Base-by-base conservation (phyloP, 53 echinoderm and acorn worm genomes). In the Patiria pectinifera region DNA sequence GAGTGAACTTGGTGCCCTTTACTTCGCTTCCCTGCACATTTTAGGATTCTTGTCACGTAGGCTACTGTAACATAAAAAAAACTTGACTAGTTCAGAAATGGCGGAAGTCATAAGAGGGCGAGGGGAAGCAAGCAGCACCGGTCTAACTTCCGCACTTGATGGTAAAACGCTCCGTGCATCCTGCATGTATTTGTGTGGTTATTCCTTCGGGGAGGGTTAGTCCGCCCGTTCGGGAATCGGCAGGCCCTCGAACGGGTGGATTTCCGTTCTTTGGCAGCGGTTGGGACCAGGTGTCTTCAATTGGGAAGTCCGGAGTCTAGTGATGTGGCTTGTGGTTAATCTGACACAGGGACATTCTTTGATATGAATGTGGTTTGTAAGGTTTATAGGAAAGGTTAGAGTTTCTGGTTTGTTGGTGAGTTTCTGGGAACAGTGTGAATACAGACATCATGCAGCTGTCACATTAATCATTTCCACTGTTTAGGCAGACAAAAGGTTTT, bases 71-170 rank as follows among this genome's bases (percentile, higher is more conserved):
- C 70, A 70, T 5, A 21, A 21, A 70, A 21, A 70, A 70, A 18
- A 18, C 11, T 70, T 19, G 35, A 70, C 24, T 74, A 9, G 74
- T 4, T 2, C 22, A 10, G 24, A 18, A 74, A 74, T 74, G 22
- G 74, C 79, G 79, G 79, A 78, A 78, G 11, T 24, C 61, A 66
- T 66, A 19, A 46, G 69, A 69, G 26, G n/a, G 24, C 22, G 53
- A 25, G 47, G 76, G 88, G 77, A 88, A n/a, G 76, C 12, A 24
- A 24, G 2, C 59, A 87, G 70, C 61, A 88, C 88, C 62, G 88
- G 2, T 62, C 16, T 35, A 59, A 60, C 88, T 88, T 88, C 88
- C 88, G 78, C 43, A 16, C 44, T 60, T 35, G 18, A 83, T 60
- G 63, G 25, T 69, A 59, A 47, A 77, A 60, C 53, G 77, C 22